These are phyloP conservation scores for Tragopan temminckii DNA, from an alignment of 2,797 vertebrate species.

Conservation along the genomic window DNA sequence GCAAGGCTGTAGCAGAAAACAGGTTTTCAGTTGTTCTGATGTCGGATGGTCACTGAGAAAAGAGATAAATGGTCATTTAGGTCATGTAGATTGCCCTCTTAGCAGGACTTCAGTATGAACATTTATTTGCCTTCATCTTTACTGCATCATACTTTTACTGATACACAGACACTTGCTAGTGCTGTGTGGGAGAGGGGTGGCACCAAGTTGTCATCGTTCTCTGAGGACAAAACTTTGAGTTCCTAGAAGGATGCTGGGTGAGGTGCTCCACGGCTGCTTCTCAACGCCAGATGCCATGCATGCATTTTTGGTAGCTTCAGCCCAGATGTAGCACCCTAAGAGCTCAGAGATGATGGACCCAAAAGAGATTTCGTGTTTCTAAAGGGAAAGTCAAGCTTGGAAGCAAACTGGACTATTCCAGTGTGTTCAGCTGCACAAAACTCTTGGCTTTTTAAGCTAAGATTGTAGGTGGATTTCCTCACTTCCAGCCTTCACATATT, in stretches of 20 bases:
- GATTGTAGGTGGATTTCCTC: slow-evolving; percentile 59
- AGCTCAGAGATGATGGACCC: neutral
- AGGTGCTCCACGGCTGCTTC: neutral
- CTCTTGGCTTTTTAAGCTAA: slow-evolving; percentile 18
- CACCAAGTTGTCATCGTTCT: neutral
- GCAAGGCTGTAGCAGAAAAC: neutral
- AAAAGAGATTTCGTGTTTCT: slow-evolving; percentile 18
- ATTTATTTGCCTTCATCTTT: neutral
- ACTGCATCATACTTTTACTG: neutral
- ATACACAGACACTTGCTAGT: neutral
- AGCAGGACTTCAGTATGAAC: neutral
- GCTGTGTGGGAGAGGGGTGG: neutral
- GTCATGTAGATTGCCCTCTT: neutral
- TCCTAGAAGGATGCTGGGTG: neutral
- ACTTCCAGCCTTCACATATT: slow-evolving; percentile 32
- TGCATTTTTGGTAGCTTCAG: neutral
- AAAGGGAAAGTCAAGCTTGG: slow-evolving; percentile 15
- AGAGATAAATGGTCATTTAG: neutral
- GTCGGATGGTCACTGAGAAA: neutral
- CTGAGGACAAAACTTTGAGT: neutral
- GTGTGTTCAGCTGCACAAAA: slow-evolving; percentile 2
- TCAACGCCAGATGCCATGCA: neutral
- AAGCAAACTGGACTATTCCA: neutral
- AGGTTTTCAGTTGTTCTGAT: neutral
- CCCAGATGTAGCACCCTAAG: neutral